phyloP scores from a whole-genome alignment of 2,888 invertebrate genomes.

The Nemotelus pantherinus region DNA sequence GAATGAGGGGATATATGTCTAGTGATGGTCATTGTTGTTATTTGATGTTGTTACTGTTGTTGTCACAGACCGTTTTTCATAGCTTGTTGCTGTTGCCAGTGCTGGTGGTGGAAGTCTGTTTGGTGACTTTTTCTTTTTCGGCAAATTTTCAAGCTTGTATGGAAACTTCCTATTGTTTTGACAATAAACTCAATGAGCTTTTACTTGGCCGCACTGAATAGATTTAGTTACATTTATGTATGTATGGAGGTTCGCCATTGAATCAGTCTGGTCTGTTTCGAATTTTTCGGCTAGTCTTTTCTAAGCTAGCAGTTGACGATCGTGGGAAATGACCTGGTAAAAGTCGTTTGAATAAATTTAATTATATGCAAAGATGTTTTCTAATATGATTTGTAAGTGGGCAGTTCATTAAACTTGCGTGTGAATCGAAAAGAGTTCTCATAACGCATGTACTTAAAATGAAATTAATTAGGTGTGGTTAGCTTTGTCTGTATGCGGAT shows the following conservation, averaged over 20 bases:
- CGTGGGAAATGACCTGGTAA: slow-evolving; percentile 42
- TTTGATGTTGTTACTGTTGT: slow-evolving; percentile 4
- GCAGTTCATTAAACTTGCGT: slow-evolving; percentile 37
- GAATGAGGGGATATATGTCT: background rate
- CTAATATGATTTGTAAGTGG: slow-evolving; percentile 22
- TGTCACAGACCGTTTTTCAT: background rate
- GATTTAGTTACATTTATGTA: background rate
- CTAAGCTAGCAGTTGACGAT: background rate
- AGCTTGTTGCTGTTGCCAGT: background rate
- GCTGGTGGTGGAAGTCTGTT: background rate
- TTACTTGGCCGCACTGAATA: slow-evolving; percentile 6
- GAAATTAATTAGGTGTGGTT: slow-evolving; percentile 10
- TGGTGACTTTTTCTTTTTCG: background rate
- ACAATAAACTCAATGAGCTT: slow-evolving; percentile 38
- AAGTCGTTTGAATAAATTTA: slow-evolving; percentile 17
- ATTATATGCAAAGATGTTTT: slow-evolving; percentile 29
- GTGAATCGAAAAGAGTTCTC: slow-evolving; percentile 8
- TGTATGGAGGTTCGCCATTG: too few species aligned
- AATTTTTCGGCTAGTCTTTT: slow-evolving; percentile 16
- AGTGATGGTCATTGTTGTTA: slow-evolving; percentile 13
- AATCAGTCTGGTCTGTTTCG: background rate
- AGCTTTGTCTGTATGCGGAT: background rate
- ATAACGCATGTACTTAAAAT: background rate
- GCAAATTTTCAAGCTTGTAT: slow-evolving; percentile 14
- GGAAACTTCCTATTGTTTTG: slow-evolving; percentile 35